Evolutionary conservation across 2,797 vertebrate species (phyloP).

Genomic region (Enteromius thamalakanensis): DNA sequence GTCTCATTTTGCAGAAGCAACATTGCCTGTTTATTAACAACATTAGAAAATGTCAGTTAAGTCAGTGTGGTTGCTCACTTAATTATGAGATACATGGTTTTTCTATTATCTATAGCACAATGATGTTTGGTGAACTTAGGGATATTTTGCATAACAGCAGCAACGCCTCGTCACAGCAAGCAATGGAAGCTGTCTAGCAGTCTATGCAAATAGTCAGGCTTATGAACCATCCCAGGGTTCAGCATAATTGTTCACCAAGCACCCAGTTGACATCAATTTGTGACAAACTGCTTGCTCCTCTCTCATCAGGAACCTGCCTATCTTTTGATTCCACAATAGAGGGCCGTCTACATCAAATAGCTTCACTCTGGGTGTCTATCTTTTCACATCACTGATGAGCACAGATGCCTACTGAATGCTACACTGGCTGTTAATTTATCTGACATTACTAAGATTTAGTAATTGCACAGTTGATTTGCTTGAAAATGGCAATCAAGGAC

Average conservation of each 20-base stretch:
- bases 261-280: slow-evolving; percentile 49
- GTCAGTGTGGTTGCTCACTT: neutral
- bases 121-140: slow-evolving; percentile 17
- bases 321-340: slow-evolving; percentile 46
- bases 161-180: slow-evolving; percentile 23
- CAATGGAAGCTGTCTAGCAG: slow-evolving; percentile 32
- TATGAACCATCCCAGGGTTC: slow-evolving; percentile 40
- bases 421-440: slow-evolving; percentile 28
- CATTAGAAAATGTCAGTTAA: neutral
- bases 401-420: slow-evolving; percentile 12
- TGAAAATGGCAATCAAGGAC: slow-evolving; percentile 22
- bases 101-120: slow-evolving; percentile 21
- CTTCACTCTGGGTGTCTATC: slow-evolving; percentile 25
- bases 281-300: slow-evolving; percentile 38
- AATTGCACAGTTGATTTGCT: slow-evolving; percentile 22
- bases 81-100: slow-evolving; percentile 25
- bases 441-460: slow-evolving; percentile 18
- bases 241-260: slow-evolving; percentile 49
- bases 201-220: slow-evolving; percentile 42
- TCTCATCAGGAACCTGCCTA: slow-evolving; percentile 47
- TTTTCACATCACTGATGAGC: slow-evolving; percentile 18
- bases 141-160: slow-evolving; percentile 34
- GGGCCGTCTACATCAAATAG: slow-evolving; percentile 38
- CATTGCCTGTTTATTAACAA: neutral
- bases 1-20: slow-evolving; percentile 13